Evolutionary conservation across 2,797 vertebrate genomes (phyloP), one percentile per base, ranked within the genome.

Genomic region (Phaenicophaeus curvirostris): DNA sequence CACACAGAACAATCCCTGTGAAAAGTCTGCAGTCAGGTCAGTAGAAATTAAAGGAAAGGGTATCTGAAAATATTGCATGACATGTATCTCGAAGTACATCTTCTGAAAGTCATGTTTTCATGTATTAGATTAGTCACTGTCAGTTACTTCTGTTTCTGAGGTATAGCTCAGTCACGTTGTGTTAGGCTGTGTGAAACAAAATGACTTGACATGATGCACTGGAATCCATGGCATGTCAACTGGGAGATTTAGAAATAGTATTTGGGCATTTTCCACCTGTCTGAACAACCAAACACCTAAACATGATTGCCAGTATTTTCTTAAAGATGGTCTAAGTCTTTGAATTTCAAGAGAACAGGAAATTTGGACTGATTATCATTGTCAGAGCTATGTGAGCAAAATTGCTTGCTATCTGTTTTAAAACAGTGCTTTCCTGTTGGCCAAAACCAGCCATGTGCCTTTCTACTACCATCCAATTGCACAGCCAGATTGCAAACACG

Each of bases 101-200:
- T 93, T 95, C 80, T 95, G 90, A 89, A 95, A 69, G 94, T 96
- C 89, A 85, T 50, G 48, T 95, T 97, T 93, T 94, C 83, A 94
- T 91, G 65, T 61, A 94, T 96, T 85, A 90, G 51, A 80, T 97
- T 95, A 95, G 66, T 42, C 57, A 85, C 42, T 94, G 84, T 91
- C 93, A 96, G 61, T 95, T 96, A 91, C 69, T 93, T 95, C 75
- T 93, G 17, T 65, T 95, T 93, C 78, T 81, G 63, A 90, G 58
- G 88, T 74, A 94, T 12, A 93, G 55, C 68, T 84, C 92, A 79
- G 80, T 96, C 89, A 93, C 50, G 78, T 86, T 87, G 31, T 85
- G 51, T 96, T 97, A 96, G 68, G 88, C 78, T 87, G 77, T 19
- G 33, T 92, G 82, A 91, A 67, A 46, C 7, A 66, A 78, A 87